phyloP scores from a whole-genome alignment of 2,888 invertebrate genomes.

The Spialia ferax region DNA sequence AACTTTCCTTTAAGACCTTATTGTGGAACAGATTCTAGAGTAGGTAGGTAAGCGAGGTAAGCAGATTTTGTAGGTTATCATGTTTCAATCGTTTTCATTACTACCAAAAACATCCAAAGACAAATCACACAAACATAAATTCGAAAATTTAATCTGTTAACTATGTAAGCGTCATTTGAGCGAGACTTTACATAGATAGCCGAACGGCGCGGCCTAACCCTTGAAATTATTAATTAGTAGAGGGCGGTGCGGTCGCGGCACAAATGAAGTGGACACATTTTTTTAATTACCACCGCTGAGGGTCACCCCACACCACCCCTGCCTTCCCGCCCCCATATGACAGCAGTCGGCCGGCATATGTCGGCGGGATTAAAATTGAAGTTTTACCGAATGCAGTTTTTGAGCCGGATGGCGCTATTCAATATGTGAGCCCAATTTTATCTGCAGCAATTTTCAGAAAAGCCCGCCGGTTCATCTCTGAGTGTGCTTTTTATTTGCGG shows the following conservation, averaged over 20 bases:
- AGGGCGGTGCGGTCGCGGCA: constrained; percentile 63
- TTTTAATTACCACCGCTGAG: constrained; percentile 73
- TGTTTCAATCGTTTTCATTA: too few species aligned
- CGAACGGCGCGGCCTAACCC: constrained; percentile 37
- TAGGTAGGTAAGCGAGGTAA: too few species aligned
- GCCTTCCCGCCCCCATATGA: constrained; percentile 45
- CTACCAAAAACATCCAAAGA: too few species aligned
- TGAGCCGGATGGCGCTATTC: constrained; percentile 38
- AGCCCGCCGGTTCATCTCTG: constrained; percentile 26
- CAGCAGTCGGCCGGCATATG: constrained; percentile 66
- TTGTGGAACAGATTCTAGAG: too few species aligned
- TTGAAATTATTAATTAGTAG: constrained; percentile 74
- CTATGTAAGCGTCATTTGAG: not conserved
- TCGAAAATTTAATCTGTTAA: not conserved
- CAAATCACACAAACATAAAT: not conserved
- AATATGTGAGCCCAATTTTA: constrained; percentile 38
- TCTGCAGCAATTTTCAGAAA: constrained; percentile 36
- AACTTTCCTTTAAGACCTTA: too few species aligned
- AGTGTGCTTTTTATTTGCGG: constrained; percentile 33
- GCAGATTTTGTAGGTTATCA: too few species aligned
- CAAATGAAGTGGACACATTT: constrained; percentile 84
- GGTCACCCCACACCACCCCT: not conserved
- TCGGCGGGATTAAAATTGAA: constrained; percentile 80
- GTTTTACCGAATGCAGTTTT: constrained; percentile 74
- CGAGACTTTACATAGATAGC: constrained; percentile 18